Evolutionary conservation across 2,113 vertebrate species (phyloP).

Genomic region (Natator depressus): DNA sequence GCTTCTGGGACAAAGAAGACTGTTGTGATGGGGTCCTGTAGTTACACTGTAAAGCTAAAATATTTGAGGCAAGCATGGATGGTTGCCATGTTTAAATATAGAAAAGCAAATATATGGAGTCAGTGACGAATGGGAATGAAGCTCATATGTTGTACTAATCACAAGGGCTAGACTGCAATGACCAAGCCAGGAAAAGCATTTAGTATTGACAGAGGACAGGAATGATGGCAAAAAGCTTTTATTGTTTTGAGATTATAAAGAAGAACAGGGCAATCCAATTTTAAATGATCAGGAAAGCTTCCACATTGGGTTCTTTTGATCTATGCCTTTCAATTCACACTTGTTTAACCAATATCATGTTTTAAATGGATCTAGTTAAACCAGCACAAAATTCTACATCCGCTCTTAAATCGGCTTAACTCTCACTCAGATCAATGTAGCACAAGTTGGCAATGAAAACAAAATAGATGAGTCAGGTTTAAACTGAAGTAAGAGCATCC

Average conservation of each 20-base stretch:
- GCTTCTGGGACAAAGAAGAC: neutral
- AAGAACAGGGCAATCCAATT: neutral
- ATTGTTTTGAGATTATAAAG: neutral
- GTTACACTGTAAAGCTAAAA: neutral
- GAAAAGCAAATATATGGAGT: neutral
- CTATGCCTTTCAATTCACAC: neutral
- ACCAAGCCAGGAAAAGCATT: rapidly evolving
- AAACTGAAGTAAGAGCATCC: neutral
- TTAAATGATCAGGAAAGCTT: rapidly evolving
- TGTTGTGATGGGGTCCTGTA: neutral
- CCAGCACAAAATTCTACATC: neutral
- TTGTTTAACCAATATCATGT: neutral
- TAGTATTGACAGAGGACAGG: neutral
- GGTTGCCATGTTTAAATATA: neutral
- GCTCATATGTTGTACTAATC: neutral
- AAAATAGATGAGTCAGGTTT: neutral
- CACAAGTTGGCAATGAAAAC: neutral
- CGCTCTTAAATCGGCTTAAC: neutral
- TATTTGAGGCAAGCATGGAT: neutral
- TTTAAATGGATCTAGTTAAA: neutral
- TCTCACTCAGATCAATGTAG: neutral
- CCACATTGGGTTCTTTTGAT: neutral
- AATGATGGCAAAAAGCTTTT: neutral
- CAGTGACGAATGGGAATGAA: neutral
- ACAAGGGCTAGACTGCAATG: neutral